Percentiles rank a stretch among this genome's conserved stretches.
Evolutionary conservation across 1,140 invertebrate genomes (phyloP).

Genomic region (Hesperophylax magnus): DNA sequence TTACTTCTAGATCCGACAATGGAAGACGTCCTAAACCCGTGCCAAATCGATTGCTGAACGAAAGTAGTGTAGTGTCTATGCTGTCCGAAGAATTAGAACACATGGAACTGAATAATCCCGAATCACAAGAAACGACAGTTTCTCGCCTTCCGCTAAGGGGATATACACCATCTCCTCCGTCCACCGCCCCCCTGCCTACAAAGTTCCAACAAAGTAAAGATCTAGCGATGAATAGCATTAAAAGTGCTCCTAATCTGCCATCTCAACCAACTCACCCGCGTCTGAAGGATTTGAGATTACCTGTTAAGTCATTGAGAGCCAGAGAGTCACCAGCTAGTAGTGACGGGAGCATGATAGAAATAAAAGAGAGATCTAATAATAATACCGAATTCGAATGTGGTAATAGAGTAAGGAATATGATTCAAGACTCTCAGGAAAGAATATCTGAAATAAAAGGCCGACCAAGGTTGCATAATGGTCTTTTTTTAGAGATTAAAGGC

Average conservation of each 20-base stretch:
- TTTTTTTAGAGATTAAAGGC: constrained; percentile 79
- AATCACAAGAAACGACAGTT: constrained; percentile 67
- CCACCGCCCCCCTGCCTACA: constrained; percentile 83
- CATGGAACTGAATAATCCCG: constrained; percentile 74
- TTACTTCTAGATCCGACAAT: constrained; percentile 68
- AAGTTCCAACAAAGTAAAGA: constrained; percentile 83
- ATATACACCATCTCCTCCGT: constrained; percentile 83
- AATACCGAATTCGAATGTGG: constrained; percentile 67
- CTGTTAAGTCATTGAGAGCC: constrained; percentile 74
- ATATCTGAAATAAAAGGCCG: constrained; percentile 75
- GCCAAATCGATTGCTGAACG: constrained; percentile 71
- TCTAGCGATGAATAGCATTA: constrained; percentile 81
- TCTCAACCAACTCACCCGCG: constrained; percentile 77
- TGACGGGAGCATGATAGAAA: constrained; percentile 73
- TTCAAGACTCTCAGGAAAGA: constrained; percentile 66
- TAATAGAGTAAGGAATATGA: constrained; percentile 67
- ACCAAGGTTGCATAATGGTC: constrained; percentile 73
- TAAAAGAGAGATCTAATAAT: constrained; percentile 63
- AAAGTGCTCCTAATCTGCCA: constrained; percentile 82
- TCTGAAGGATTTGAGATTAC: constrained; percentile 78
- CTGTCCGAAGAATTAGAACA: constrained; percentile 76
- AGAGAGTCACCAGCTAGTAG: constrained; percentile 76
- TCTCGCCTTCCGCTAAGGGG: constrained; percentile 72
- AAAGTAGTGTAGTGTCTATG: constrained; percentile 71
- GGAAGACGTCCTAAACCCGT: constrained; percentile 70